Percentiles rank a stretch among this genome's conserved stretches.
phyloP scores from a whole-genome alignment of 1,140 invertebrate genomes.

The Akabosia matsudoensis region DNA sequence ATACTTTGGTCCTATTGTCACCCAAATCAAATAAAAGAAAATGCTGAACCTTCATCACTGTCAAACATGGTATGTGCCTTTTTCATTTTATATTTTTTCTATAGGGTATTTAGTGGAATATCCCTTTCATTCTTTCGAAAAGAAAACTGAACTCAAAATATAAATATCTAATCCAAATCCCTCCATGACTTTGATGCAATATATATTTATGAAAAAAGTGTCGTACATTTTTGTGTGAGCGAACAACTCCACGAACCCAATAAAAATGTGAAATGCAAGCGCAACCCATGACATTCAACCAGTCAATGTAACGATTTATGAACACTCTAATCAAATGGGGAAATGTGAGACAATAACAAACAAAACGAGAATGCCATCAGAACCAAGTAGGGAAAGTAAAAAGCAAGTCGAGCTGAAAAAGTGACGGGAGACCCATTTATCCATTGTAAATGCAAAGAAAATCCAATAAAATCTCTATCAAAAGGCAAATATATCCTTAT shows the following conservation, averaged over 20 bases:
- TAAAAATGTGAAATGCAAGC: conserved; percentile 3
- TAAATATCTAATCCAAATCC: neutral
- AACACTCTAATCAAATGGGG: conserved; percentile 17
- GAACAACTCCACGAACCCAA: too few relatives aligned
- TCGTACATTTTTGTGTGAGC: too few relatives aligned
- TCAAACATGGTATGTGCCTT: conserved; percentile 1
- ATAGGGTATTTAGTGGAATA: neutral
- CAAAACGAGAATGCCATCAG: neutral
- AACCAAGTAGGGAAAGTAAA: neutral
- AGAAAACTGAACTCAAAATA: neutral
- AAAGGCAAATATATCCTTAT: too few relatives aligned
- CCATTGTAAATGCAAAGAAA: neutral
- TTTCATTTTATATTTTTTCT: neutral
- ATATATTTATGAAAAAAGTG: neutral
- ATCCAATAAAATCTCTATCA: neutral
- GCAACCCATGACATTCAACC: neutral
- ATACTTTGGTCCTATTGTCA: neutral
- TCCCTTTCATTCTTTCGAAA: neutral
- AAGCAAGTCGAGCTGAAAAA: neutral
- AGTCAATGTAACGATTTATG: conserved; percentile 10
- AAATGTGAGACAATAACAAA: conserved; percentile 15
- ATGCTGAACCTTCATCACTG: conserved; percentile 15
- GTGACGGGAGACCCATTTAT: neutral
- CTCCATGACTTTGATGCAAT: neutral
- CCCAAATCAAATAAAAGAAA: neutral